Evolutionary conservation across 2,888 invertebrate species (phyloP).

Genomic region (Acrocyrtus sp.): DNA sequence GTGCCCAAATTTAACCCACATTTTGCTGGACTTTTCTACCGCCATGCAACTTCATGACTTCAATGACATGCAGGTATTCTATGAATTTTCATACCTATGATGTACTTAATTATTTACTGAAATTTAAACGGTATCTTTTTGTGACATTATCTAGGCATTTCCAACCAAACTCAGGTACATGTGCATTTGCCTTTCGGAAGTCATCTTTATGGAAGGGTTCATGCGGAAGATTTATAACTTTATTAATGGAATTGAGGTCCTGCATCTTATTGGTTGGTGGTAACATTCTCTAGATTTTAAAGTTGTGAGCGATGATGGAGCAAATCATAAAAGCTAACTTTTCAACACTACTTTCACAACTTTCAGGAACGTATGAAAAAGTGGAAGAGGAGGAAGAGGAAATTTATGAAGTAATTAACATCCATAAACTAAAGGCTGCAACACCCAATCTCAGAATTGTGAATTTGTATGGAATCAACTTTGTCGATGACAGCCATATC

Average conservation of each 20-base stretch:
- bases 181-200: constrained; percentile 97
- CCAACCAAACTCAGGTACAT: constrained; percentile 96
- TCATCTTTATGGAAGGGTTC: constrained; percentile 99
- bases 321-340: neutral
- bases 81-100: neutral
- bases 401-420: constrained; percentile 98
- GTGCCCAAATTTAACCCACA: constrained; percentile 93
- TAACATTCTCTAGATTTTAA: no score
- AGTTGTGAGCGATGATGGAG: neutral
- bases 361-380: constrained; percentile 96
- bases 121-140: neutral
- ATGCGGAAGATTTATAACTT: constrained; percentile 99
- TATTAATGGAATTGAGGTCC: constrained; percentile 95
- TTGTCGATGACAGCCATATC: constrained; percentile 98
- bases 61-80: constrained; percentile 83
- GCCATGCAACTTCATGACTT: constrained; percentile 99
- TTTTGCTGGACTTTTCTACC: constrained; percentile 97
- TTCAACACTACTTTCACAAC: no score
- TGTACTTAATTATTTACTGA: no score
- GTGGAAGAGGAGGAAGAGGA: constrained; percentile 99
- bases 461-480: constrained; percentile 98
- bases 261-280: constrained; percentile 95
- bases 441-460: constrained; percentile 97
- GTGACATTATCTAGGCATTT: constrained; percentile 79
- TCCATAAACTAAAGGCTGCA: constrained; percentile 97